A percentile compares a stretch with the other conserved stretches of the same genome.
These are phyloP conservation scores for Lasioglossum lativentre DNA, from an alignment of 2,888 invertebrate genomes.

Conservation along the genomic window DNA sequence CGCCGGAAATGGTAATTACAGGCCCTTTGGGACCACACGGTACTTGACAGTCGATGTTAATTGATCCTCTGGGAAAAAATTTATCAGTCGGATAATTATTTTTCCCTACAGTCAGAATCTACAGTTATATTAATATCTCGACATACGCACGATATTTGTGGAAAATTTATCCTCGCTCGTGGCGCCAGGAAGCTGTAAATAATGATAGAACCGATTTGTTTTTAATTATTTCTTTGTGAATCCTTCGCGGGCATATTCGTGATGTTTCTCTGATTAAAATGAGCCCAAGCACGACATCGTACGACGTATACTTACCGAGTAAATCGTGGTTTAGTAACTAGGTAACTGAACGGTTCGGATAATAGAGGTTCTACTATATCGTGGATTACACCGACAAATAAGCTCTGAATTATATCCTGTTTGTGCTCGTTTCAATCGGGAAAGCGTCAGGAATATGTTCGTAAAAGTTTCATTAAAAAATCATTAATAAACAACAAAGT, in stretches of 20 bases:
- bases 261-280: neutral
- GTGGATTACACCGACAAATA: no score
- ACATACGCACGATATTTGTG: no score
- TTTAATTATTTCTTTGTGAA: neutral
- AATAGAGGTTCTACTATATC: neutral
- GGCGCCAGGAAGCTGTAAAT: neutral
- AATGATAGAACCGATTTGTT: neutral
- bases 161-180: no score
- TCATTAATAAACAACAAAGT: neutral
- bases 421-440: neutral
- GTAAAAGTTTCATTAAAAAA: neutral
- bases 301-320: neutral
- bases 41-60: slow-evolving; percentile 17
- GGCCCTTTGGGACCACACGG: neutral
- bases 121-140: neutral
- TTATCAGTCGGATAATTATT: neutral
- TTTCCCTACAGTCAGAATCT: neutral
- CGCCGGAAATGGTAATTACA: slow-evolving; percentile 33
- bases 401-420: neutral
- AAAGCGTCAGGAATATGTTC: neutral
- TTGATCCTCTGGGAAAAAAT: neutral
- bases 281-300: neutral
- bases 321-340: neutral
- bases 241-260: neutral
- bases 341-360: neutral